These are phyloP conservation scores for Drosophila austrosaltans DNA, from an alignment of 2,888 invertebrate species.

Conservation along the genomic window DNA sequence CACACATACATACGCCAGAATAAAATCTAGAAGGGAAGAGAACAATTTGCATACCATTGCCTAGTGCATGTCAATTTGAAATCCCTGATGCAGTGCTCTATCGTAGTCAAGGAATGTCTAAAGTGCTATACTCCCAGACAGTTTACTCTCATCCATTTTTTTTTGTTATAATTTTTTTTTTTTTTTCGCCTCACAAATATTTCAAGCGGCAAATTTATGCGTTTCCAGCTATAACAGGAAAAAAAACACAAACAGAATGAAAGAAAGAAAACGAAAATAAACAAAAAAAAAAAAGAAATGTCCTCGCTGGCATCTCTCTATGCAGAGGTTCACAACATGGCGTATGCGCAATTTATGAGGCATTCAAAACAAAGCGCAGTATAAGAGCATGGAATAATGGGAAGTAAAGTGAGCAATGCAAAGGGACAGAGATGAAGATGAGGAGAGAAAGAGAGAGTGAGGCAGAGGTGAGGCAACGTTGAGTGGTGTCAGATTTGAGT, in stretches of 20 bases:
- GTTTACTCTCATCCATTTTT: conserved; percentile 33
- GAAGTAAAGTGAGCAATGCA: conserved; percentile 44
- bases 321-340: conserved; percentile 48
- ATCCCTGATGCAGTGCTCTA: conserved; percentile 12
- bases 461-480: background rate
- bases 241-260: conserved; percentile 14
- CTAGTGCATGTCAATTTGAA: conserved; percentile 62
- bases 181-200: conserved; percentile 60
- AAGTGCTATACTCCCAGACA: conserved; percentile 49
- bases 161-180: conserved; percentile 17
- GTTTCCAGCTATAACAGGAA: conserved; percentile 39
- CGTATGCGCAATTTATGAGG: conserved; percentile 74
- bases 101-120: conserved; percentile 24
- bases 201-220: conserved; percentile 67
- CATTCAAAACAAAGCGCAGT: conserved; percentile 62
- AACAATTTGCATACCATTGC: conserved; percentile 66
- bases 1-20: background rate
- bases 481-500: conserved; percentile 7
- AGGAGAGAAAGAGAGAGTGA: background rate
- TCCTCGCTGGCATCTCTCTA: conserved; percentile 5
- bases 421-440: background rate
- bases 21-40: background rate
- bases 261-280: background rate
- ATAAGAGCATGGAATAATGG: conserved; percentile 45
- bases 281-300: background rate